Evolutionary conservation across 2,888 invertebrate genomes (phyloP).

Genomic region (Gandaritis pyraliata): DNA sequence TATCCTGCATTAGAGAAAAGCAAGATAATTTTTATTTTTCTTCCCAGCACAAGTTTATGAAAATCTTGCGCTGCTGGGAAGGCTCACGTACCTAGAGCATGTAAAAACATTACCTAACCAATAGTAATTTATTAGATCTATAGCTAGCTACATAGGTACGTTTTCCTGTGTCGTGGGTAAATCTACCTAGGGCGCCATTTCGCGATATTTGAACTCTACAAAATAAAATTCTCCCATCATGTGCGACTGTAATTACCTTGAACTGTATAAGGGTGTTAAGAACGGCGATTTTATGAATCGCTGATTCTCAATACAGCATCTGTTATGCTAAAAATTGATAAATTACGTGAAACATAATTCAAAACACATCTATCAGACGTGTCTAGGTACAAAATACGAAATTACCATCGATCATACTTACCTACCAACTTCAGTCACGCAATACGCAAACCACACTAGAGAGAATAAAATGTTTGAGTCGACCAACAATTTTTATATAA

Average conservation of each 20-base stretch:
- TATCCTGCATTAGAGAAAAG: too few species aligned
- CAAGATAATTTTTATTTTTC: too few species aligned
- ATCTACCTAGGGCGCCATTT: too few species aligned
- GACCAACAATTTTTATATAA: neutral
- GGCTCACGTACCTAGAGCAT: too few species aligned
- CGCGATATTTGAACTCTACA: neutral
- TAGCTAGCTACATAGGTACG: too few species aligned
- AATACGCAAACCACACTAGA: neutral
- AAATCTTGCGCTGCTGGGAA: too few species aligned
- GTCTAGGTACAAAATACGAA: constrained; percentile 8
- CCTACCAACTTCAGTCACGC: neutral
- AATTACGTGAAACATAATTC: constrained; percentile 13
- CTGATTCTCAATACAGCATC: constrained; percentile 50
- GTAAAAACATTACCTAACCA: too few species aligned
- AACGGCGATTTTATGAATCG: constrained; percentile 49
- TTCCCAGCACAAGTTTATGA: too few species aligned
- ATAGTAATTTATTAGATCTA: too few species aligned
- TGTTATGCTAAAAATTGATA: constrained; percentile 25
- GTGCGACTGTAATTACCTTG: constrained; percentile 7
- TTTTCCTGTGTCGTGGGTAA: too few species aligned
- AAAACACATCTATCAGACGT: constrained; percentile 12
- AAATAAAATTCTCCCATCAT: neutral
- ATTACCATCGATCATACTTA: constrained; percentile 15
- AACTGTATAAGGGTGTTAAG: constrained; percentile 28
- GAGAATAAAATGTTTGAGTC: neutral